A percentile compares a stretch with the other conserved stretches of the same genome.
These are phyloP conservation scores for Parnassius apollo DNA, from an alignment of 2,888 invertebrate species.

Conservation along the genomic window DNA sequence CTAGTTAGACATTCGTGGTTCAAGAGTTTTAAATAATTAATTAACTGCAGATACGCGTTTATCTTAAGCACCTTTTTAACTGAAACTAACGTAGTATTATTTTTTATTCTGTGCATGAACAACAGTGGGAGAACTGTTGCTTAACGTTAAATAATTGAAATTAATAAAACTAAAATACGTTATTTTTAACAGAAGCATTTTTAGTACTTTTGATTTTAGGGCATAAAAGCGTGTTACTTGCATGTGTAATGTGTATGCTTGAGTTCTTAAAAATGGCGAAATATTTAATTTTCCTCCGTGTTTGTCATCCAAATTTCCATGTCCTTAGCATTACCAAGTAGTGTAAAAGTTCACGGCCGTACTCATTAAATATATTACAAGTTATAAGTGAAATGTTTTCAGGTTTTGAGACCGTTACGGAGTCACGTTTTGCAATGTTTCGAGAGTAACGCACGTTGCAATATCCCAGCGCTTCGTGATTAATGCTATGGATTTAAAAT, in stretches of 20 bases:
- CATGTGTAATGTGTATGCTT: too few relatives aligned
- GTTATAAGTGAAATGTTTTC: constrained; percentile 36
- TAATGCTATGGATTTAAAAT: constrained; percentile 20
- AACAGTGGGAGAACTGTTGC: too few relatives aligned
- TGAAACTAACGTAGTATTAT: neutral
- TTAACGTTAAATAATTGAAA: too few relatives aligned
- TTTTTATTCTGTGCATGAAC: too few relatives aligned
- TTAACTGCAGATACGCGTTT: too few relatives aligned
- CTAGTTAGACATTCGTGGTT: too few relatives aligned
- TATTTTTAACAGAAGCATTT: too few relatives aligned
- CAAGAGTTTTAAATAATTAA: too few relatives aligned
- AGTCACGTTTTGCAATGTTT: constrained; percentile 45
- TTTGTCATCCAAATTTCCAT: constrained; percentile 1
- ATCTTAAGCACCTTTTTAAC: neutral
- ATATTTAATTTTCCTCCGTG: constrained; percentile 8
- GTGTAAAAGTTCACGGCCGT: constrained; percentile 28
- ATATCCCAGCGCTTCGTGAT: constrained; percentile 27
- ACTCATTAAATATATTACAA: constrained; percentile 35
- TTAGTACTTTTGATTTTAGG: too few relatives aligned
- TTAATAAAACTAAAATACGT: too few relatives aligned
- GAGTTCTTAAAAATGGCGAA: neutral
- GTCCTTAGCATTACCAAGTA: constrained; percentile 16
- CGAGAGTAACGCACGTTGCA: constrained; percentile 31
- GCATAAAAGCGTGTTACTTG: too few relatives aligned
- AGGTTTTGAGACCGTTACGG: constrained; percentile 57